Evolutionary conservation across 2,888 invertebrate species (phyloP), one percentile per base, ranked within the genome.

Genomic region (Callimorpha dominula): DNA sequence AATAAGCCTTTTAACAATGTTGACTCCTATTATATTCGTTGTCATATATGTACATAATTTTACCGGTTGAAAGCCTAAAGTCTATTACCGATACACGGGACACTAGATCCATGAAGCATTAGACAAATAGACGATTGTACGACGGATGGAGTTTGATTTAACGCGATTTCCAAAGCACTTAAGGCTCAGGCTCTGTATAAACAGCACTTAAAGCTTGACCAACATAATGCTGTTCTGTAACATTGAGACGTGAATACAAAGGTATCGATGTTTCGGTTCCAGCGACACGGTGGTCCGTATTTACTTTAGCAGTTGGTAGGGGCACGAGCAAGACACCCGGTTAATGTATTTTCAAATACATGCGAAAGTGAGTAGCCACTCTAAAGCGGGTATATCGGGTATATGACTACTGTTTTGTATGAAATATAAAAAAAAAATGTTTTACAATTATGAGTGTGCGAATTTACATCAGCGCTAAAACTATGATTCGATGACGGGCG

Each of bases 201-300:
- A 73, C 69, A 73, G 65, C 73, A 70, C 73, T 73, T 65, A 65
- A 52, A 20, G 42, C 42, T 50, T 65, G 72, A 72, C 68, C 64
- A 60, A 31, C 15, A 31, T 60, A 31, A 68, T 17, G 42, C 11
- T 46, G 67, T 63, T 63, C 54, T 42, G 40, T 63, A 42, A 52
- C 50, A 17, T 65, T 6, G 31, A 49, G 20, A 69, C 40, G 43
- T 57, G 50, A 43, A 46, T n/a, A 52, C 68, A 46, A 68, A 68
- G 57, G 1, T 49, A 57, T 60, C 15, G 20, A 43, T 60, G 49
- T 31, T 68, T 46, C 46, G 46, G 46, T 46, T 60, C 9, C 15
- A 17, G 60, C 31, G 46, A 17, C 49, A 60, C 11, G 31, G 50
- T 66, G 31, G 40, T 14, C 9, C 7, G 42, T 50, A 50, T 65